Evolutionary conservation across 2,113 vertebrate genomes (phyloP).

Genomic region (Coregonus clupeaformis): DNA sequence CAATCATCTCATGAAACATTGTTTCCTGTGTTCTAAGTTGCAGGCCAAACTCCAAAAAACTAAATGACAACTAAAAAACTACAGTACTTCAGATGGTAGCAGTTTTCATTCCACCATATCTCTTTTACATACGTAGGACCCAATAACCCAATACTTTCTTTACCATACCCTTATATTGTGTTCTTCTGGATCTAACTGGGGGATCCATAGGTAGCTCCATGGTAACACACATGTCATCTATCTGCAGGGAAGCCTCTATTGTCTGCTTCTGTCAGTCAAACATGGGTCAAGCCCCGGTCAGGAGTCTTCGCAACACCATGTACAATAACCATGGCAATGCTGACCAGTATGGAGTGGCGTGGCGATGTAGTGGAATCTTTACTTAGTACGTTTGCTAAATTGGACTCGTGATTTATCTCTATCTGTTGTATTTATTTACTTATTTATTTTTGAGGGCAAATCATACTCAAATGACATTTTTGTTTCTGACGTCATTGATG

Average conservation of each 20-base stretch:
- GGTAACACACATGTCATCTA: not conserved
- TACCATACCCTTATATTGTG: not conserved
- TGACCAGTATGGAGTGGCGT: not conserved
- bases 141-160: not conserved
- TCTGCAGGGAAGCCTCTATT: not conserved
- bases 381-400: not conserved
- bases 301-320: not conserved
- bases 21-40: not conserved
- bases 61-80: not conserved
- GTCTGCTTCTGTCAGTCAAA: not conserved
- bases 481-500: not conserved
- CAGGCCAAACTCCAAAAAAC: not conserved
- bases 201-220: not conserved
- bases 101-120: not conserved
- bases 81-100: not conserved
- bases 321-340: not conserved
- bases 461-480: constrained; percentile 13
- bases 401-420: not conserved
- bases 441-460: constrained; percentile 16
- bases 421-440: constrained; percentile 5
- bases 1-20: not conserved
- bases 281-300: not conserved
- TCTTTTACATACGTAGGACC: not conserved
- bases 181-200: too few species aligned
- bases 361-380: not conserved